Base-by-base conservation (phyloP, 2,888 invertebrate genomes). In the Serripes groenlandicus region DNA sequence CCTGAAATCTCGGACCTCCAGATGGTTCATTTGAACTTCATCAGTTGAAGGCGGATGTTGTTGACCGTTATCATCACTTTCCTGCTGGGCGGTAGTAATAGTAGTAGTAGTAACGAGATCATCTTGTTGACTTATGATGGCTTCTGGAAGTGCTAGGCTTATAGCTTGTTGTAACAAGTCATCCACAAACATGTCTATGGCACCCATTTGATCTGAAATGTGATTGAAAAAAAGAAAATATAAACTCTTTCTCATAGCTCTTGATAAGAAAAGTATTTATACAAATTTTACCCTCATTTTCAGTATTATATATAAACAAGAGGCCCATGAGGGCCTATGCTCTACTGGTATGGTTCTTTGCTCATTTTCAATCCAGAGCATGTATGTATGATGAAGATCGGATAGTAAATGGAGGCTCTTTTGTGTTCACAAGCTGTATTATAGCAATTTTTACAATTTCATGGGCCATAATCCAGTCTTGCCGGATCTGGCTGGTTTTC, bases 1-100 rank as follows among this genome's bases (percentile, higher is more conserved):
- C 1, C 87, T 79, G 70, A 90, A 91, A 72, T 91, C 89, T n/a
- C n/a, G n/a, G 9, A 91, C 90, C 42, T 91, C 91, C 23, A 91
- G 83, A 56, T 90, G 88, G 32, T 90, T 90, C 87, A 88, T 89
- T 28, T 66, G 58, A 7, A 54, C 49, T 49, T 73, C 74, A 42
- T 74, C 71, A 66, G 26, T 66, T 42, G 26, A 42, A 3, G 23
- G 42, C 11, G 26, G 28, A 1, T 23, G 4, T n/a, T 23, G 21
- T 21, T 32, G 49, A 15, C 23, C 9, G 23, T 23, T 66, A n/a
- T 52, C 30, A 4, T 28, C 11, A 52, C 1, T 42, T 30, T 52
- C 49, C 26, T 15, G 42, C 32, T 34, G 32, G 11, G 18, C 18
- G 2, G 26, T 3, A n/a, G n/a, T n/a, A n/a, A n/a, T n/a, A n/a